Conservation (phyloP, 2,113 vertebrate species). For the Clarias macrocephalus region DNA sequence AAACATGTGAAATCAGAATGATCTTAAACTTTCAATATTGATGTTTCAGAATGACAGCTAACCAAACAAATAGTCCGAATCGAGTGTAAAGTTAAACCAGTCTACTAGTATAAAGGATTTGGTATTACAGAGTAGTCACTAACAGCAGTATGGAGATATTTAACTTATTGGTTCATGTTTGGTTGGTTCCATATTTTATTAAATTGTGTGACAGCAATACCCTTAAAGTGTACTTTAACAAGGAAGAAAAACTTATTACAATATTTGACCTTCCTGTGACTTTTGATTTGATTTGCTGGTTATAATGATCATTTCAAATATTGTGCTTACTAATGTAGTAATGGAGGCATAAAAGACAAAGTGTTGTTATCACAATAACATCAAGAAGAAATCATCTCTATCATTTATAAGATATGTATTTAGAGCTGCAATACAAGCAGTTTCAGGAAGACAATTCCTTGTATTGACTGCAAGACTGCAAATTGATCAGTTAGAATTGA, state of each 20-base stretch:
- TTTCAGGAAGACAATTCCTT: background rate
- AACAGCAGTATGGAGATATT: background rate
- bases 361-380: background rate
- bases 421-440: background rate
- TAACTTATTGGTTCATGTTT: background rate
- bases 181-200: background rate
- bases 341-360: background rate
- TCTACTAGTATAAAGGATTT: background rate
- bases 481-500: background rate
- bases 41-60: background rate
- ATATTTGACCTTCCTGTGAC: background rate
- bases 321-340: background rate
- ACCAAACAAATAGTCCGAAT: background rate
- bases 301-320: background rate
- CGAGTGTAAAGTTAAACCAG: background rate
- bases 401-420: background rate
- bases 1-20: background rate
- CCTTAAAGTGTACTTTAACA: background rate
- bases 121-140: background rate
- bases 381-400: background rate
- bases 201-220: background rate
- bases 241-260: background rate
- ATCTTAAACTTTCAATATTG: background rate
- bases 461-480: background rate
- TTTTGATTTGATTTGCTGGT: background rate